These are phyloP conservation scores for Asobara japonica DNA, from an alignment of 1,140 invertebrate species.

Conservation along the genomic window DNA sequence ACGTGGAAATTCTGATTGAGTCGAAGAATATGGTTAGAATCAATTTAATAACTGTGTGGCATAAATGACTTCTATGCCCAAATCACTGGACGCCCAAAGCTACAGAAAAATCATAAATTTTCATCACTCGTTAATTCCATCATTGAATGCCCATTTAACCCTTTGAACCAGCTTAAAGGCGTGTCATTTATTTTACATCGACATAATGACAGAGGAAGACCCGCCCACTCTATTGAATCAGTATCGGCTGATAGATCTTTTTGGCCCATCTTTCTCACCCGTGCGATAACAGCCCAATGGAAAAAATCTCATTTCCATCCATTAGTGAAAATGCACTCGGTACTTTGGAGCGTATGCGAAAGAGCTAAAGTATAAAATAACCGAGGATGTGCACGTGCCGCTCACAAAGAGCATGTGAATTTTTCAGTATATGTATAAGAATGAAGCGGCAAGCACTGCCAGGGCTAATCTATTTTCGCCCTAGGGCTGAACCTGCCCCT, in stretches of 20 bases:
- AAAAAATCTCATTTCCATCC: neutral
- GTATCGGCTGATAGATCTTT: neutral
- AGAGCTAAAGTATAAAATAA: neutral
- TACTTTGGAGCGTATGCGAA: neutral
- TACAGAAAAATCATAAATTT: too few species aligned
- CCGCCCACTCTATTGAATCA: neutral
- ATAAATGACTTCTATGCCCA: too few species aligned
- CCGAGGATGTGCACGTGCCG: conserved; percentile 39
- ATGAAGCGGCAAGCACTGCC: conserved; percentile 42
- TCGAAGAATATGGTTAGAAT: too few species aligned
- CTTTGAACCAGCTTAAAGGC: too few species aligned
- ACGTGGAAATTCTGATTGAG: too few species aligned
- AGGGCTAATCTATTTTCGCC: conserved; percentile 58
- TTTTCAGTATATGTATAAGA: conserved; percentile 50
- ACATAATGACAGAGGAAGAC: conserved; percentile 4
- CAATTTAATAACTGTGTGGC: too few species aligned
- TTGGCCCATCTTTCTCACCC: neutral
- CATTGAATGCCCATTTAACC: too few species aligned
- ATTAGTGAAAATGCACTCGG: conserved; percentile 5
- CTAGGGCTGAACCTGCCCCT: conserved; percentile 51
- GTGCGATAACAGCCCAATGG: neutral
- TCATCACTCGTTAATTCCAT: too few species aligned
- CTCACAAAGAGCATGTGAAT: conserved; percentile 38
- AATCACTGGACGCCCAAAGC: too few species aligned
- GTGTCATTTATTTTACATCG: neutral